Conservation (phyloP, 2,797 vertebrate species). For the Muraenolepis orangiensis region DNA sequence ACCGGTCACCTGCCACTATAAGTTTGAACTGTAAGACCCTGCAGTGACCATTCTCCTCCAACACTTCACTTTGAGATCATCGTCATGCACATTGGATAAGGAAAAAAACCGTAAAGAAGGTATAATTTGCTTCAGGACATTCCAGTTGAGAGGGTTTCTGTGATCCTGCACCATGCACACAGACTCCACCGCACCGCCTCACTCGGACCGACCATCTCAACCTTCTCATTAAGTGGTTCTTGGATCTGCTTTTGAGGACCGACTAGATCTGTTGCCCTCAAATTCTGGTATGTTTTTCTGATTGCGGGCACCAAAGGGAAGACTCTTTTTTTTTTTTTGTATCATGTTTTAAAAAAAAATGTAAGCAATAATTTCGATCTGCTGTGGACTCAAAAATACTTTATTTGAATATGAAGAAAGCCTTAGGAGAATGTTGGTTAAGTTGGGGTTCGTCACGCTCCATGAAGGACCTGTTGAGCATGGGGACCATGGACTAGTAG, state of each 20-base stretch:
- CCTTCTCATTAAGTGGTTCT: slow-evolving; percentile 54
- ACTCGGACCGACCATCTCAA: slow-evolving; percentile 62
- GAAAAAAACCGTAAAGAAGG: slow-evolving; percentile 75
- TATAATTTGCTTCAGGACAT: slow-evolving; percentile 75
- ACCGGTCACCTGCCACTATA: slow-evolving; percentile 63
- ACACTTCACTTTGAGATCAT: slow-evolving; percentile 71
- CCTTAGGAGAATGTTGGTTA: slow-evolving; percentile 57
- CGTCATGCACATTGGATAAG: slow-evolving; percentile 74
- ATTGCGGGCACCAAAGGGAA: slow-evolving; percentile 64
- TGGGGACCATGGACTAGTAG: slow-evolving; percentile 66
- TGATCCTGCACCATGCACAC: slow-evolving; percentile 73
- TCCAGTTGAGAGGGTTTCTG: slow-evolving; percentile 65
- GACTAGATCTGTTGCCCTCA: slow-evolving; percentile 68
- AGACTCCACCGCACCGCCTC: slow-evolving; percentile 67
- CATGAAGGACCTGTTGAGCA: slow-evolving; percentile 70
- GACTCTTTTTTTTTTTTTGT: slow-evolving; percentile 35
- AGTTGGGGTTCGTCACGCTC: slow-evolving; percentile 47
- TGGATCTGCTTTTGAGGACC: slow-evolving; percentile 53
- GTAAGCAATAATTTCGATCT: slow-evolving; percentile 78
- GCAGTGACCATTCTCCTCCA: slow-evolving; percentile 75
- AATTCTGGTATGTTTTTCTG: neutral
- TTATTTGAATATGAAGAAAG: slow-evolving; percentile 70
- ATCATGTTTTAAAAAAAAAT: slow-evolving; percentile 37
- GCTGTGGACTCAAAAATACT: slow-evolving; percentile 79
- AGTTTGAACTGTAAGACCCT: slow-evolving; percentile 59